Percentiles rank a stretch among this genome's conserved stretches.
These are phyloP conservation scores for Parazoanthus darwini DNA, from an alignment of 92 coral and sea anemone species.

Conservation along the genomic window DNA sequence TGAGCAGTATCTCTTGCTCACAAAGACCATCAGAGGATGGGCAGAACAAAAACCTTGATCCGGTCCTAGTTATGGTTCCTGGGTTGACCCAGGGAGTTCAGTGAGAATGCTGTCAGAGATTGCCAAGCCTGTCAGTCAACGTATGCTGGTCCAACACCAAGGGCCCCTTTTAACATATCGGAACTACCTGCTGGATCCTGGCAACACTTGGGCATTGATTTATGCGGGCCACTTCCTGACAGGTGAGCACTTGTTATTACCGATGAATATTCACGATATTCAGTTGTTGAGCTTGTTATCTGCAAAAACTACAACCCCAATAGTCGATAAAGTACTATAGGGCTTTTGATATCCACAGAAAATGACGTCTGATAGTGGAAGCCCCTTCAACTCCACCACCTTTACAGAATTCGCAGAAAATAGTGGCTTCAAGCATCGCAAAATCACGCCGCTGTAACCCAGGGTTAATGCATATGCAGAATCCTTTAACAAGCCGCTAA, in stretches of 20 bases:
- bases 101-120: background rate
- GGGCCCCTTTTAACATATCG: background rate
- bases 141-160: background rate
- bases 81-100: background rate
- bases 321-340: constrained; percentile 31
- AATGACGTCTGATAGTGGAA: constrained; percentile 36
- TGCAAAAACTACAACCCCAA: background rate
- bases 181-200: background rate
- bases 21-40: background rate
- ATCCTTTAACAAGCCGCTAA: constrained; percentile 50
- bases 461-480: constrained; percentile 45
- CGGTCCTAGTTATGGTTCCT: constrained; percentile 37
- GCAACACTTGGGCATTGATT: constrained; percentile 5
- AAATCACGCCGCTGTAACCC: constrained; percentile 40
- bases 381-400: background rate
- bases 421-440: constrained; percentile 23
- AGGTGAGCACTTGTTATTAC: background rate
- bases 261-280: constrained; percentile 35
- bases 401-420: background rate
- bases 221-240: constrained; percentile 8
- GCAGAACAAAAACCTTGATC: constrained; percentile 24
- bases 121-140: constrained; percentile 22
- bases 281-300: constrained; percentile 29
- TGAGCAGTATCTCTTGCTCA: constrained; percentile 6
- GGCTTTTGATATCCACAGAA: constrained; percentile 39